phyloP scores from a whole-genome alignment of 2,797 vertebrate species.

The Choloepus didactylus region DNA sequence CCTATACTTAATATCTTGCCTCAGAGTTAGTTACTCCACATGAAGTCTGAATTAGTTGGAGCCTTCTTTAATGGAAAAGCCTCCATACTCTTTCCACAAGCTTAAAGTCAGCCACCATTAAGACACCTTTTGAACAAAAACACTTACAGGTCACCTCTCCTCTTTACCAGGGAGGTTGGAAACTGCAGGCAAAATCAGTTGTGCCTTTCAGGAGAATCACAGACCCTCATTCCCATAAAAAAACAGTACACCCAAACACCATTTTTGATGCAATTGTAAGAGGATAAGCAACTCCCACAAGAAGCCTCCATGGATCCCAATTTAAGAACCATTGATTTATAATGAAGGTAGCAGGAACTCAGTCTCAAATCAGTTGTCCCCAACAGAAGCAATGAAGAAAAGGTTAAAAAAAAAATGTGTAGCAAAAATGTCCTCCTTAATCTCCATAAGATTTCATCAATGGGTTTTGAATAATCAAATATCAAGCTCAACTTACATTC shows the following conservation, averaged over 20 bases:
- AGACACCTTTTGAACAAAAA: background rate
- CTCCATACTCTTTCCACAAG: background rate
- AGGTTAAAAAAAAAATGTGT: background rate
- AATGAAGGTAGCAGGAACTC: background rate
- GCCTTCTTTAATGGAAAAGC: background rate
- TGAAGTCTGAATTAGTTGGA: background rate
- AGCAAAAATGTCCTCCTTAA: background rate
- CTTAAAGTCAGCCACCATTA: background rate
- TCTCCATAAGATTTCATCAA: background rate
- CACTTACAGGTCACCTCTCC: background rate
- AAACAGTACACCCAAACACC: background rate
- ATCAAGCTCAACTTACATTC: slow-evolving; percentile 85
- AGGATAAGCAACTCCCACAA: background rate
- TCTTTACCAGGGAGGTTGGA: background rate
- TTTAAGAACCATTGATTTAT: background rate
- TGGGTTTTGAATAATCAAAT: background rate
- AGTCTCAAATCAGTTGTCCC: background rate
- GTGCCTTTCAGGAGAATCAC: background rate
- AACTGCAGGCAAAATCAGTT: background rate
- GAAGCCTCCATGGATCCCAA: background rate
- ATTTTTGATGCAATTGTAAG: background rate
- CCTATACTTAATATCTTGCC: background rate
- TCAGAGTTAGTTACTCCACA: background rate
- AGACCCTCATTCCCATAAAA: background rate
- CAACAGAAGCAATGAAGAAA: background rate